A percentile compares a stretch with the other conserved stretches of the same genome.
These are phyloP conservation scores for Umimayanthus kanabou DNA, from an alignment of 92 coral and sea anemone species.

Conservation along the genomic window DNA sequence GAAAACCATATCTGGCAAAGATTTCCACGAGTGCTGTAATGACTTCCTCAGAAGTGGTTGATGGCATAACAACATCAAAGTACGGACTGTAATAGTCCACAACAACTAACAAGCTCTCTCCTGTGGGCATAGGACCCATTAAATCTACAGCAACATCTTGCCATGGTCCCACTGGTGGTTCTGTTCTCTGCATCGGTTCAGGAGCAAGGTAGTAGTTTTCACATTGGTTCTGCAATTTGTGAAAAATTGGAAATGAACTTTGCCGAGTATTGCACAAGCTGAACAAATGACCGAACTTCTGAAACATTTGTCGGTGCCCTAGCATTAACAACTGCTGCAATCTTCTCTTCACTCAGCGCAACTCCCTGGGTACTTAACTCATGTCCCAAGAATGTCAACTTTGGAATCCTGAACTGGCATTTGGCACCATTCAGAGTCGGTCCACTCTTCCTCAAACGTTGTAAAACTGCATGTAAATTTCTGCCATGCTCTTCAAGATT, in stretches of 20 bases:
- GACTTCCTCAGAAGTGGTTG: no score
- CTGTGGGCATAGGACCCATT: constrained; percentile 46
- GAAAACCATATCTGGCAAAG: no score
- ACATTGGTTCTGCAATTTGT: no score
- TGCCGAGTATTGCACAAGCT: constrained; percentile 57
- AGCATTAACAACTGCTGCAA: constrained; percentile 50
- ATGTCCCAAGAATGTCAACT: constrained; percentile 50
- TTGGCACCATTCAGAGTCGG: constrained; percentile 24
- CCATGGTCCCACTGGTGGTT: constrained; percentile 46
- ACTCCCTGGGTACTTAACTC: constrained; percentile 41
- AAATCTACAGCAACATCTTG: constrained; percentile 42
- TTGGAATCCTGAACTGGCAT: no score
- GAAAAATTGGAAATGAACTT: no score
- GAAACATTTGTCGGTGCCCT: no score
- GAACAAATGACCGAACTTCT: constrained; percentile 45
- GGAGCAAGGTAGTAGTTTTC: no score
- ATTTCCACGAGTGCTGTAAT: no score
- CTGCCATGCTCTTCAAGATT: constrained; percentile 47
- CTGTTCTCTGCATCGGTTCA: constrained; percentile 49
- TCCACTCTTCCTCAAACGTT: constrained; percentile 46
- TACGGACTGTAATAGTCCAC: constrained; percentile 43
- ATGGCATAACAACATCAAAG: constrained; percentile 14
- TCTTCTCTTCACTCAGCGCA: constrained; percentile 50
- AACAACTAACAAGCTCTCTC: constrained; percentile 31
- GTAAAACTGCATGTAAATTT: constrained; percentile 51